Evolutionary conservation across 2,113 vertebrate genomes (phyloP).

Genomic region (Pogona vitticeps): DNA sequence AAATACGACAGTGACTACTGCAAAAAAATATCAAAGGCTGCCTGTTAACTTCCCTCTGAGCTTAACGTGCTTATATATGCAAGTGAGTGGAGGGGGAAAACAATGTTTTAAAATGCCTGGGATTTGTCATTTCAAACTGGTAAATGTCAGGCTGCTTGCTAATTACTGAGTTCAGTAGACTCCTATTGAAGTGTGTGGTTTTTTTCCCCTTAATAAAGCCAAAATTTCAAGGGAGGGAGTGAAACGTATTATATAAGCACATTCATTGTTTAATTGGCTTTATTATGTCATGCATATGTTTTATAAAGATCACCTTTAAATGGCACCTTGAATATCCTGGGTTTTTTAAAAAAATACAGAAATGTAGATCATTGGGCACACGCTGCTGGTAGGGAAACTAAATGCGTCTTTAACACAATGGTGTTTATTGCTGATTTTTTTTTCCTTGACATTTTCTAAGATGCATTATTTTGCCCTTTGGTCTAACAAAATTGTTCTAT

Average conservation of each 20-base stretch:
- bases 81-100: neutral
- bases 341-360: neutral
- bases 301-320: neutral
- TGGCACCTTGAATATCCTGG: neutral
- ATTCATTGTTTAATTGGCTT: slow-evolving; percentile 29
- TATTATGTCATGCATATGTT: neutral
- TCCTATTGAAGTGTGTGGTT: slow-evolving; percentile 42
- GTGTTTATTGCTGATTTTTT: slow-evolving; percentile 14
- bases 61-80: slow-evolving; percentile 45
- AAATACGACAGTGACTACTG: slow-evolving; percentile 20
- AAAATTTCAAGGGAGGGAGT: slow-evolving; percentile 37
- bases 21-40: slow-evolving; percentile 19
- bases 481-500: slow-evolving; percentile 23
- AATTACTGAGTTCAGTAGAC: slow-evolving; percentile 56
- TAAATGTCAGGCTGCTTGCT: slow-evolving; percentile 57
- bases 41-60: slow-evolving; percentile 32
- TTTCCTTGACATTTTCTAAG: slow-evolving; percentile 39
- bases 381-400: neutral
- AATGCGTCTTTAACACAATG: neutral
- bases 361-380: slow-evolving; percentile 15
- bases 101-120: slow-evolving; percentile 57
- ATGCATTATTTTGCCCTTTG: slow-evolving; percentile 13
- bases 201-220: slow-evolving; percentile 31
- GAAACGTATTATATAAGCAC: slow-evolving; percentile 21
- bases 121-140: slow-evolving; percentile 59